Evolutionary conservation across 2,888 invertebrate species (phyloP), one percentile per base, ranked within the genome.

Genomic region (Diplolepis rosae): DNA sequence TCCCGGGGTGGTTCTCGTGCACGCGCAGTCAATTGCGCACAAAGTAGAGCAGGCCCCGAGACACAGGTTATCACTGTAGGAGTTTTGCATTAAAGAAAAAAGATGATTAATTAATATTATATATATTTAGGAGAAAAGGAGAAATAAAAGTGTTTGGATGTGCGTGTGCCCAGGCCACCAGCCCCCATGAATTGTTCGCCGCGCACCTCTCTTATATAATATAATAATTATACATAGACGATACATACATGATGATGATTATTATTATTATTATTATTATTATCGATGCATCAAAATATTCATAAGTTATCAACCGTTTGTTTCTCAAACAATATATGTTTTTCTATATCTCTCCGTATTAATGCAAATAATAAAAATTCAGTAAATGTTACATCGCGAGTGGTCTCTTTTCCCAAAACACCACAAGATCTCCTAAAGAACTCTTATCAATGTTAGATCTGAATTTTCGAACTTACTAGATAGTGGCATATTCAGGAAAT

Each of bases 211-310:
- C 83, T 85, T 85, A 84, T 82, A 87, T 86, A 87, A 87, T 87
- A 87, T 87, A 86, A 87, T 86, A 85, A 88, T 87, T 87, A 87
- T 87, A 88, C 85, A 87, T 87, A 88, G 87, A 87, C 85, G 84
- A 83, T 87, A 87, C 82, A 82, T 83, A 83, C 81, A 81, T 80
- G 78, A 79, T 79, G 77, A 79, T 81, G 77, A 81, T 76, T 51
- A 79, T 81, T 78, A 80, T 79, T 78, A 81, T 76, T 80, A 83
- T 84, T 82, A 85, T 83, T 83, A 87, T 87, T 85, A 87, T 87
- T 83, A 85, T 85, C 82, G 79, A 85, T 85, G 84, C 88, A 87
- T 88, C 88, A 87, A 87, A 87, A 87, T 88, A 88, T 88, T 85
- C 84, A 85, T 87, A 87, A 87, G 87, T 87, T 88, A 85, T 86